Conservation (phyloP, 2,113 vertebrate genomes). For the Emberiza fucata region DNA sequence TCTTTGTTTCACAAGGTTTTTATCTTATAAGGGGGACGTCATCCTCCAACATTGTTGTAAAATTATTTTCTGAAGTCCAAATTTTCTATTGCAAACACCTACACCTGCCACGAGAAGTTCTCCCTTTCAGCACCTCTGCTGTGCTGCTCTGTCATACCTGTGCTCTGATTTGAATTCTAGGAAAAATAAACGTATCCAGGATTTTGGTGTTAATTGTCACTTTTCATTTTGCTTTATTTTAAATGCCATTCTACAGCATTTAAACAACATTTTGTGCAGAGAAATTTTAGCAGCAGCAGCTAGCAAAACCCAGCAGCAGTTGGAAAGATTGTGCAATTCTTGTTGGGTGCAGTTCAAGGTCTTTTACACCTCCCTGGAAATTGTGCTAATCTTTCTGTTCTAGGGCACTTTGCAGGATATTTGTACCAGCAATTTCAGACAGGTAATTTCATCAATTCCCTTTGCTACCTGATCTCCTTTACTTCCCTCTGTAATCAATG, state of each 20-base stretch:
- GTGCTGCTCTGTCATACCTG: background rate
- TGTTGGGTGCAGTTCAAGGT: background rate
- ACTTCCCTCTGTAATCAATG: background rate
- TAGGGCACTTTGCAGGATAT: background rate
- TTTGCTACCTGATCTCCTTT: background rate
- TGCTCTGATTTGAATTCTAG: background rate
- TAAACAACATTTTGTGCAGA: background rate
- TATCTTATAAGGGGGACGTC: background rate
- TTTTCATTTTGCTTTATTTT: background rate
- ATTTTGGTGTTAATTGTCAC: background rate
- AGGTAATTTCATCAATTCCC: background rate
- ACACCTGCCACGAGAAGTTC: background rate
- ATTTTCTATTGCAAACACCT: constrained; percentile 41
- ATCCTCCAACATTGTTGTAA: background rate
- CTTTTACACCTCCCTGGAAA: background rate
- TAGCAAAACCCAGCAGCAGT: background rate
- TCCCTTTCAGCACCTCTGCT: background rate
- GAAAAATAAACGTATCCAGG: background rate
- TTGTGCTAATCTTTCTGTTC: background rate
- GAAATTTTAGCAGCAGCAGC: background rate
- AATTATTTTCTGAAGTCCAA: background rate
- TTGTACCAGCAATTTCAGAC: background rate
- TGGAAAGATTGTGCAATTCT: background rate
- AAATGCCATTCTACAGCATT: background rate
- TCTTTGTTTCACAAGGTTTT: background rate